Base-by-base conservation (phyloP, 2,113 vertebrate genomes). In the Leptodactylus fuscus region DNA sequence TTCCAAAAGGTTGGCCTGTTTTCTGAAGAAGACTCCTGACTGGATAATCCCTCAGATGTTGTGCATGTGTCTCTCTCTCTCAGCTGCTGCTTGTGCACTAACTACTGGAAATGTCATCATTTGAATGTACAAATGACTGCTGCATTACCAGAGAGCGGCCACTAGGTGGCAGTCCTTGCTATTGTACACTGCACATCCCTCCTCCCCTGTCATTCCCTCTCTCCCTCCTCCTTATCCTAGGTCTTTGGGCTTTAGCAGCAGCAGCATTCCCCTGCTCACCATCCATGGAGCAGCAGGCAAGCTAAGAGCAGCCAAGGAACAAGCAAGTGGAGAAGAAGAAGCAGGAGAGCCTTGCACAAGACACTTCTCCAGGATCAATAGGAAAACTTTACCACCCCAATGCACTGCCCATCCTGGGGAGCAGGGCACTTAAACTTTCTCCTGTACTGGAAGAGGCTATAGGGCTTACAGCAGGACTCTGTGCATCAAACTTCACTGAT, bases 361-460 rank as follows among this genome's bases (percentile, higher is more conserved):
- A 24, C n/a, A 32, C 22, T 70, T 34, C 62, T 36, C 60, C 48
- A 53, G 60, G 29, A 36, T n/a, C 32, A 53, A 29, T 76, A 41
- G 46, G 41, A 48, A 41, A 79, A 85, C 83, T 85, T 85, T 41
- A 34, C 62, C 48, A 38, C 34, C 83, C 24, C 53, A 74, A 77
- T 65, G 16, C 73, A 29, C 18, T 84, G 55, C 41, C 27, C 55
- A 36, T 58, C 41, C 55, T 49, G 73, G 82, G 82, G 27, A 58
- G 73, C 73, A 29, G 76, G 75, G 76, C 76, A 71, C 65, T 71
- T 41, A 85, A 85, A 85, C 83, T 85, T 85, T 85, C 83, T 60
- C 16, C 83, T 46, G 76, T 32, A n/a, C 62, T 41, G n/a, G 49
- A 58, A 9, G n/a, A 22, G 51, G 51, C 44, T 83, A 22, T 53